Base-by-base conservation (phyloP, 2,888 invertebrate genomes). In the Aphrophora alni region DNA sequence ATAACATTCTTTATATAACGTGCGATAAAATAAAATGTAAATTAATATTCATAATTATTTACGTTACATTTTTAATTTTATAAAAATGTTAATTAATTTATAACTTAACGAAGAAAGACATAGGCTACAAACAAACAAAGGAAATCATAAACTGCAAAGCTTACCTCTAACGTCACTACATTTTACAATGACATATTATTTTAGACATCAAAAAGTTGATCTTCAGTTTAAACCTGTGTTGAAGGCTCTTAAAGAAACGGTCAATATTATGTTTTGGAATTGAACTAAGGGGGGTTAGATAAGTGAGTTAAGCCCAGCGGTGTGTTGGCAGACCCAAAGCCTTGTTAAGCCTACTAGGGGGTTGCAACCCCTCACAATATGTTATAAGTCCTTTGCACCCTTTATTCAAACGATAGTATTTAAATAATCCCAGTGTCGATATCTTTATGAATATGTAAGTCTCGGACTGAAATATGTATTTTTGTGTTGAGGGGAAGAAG, bases 311-410 rank as follows among this genome's bases (percentile, higher is more conserved):
- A 44, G 44, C 44, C 44, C 14, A 44, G 44, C 44, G 44, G 44
- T 44, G 44, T 44, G 44, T 44, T 12, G 44, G 44, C 44, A 21
- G n/a, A 59, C n/a, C 59, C 59, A 21, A 59, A 59, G 59, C 59
- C 59, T 59, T 59, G 59, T 59, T 59, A 59, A 59, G 59, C 59
- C 59, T 59, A 7, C 59, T 59, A 59, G 59, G 59, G n/a, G 59
- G 59, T 59, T 59, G 59, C 59, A 59, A 59, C 59, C 59, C 33
- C 21, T 59, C 59, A 21, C 59, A 59, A 59, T 59, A 59, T 59
- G 59, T 59, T 21, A 17, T 59, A 59, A 59, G 59, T 21, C 59
- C 21, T 21, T 59, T 59, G 59, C 59, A 21, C 59, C 59, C 59
- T 59, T 59, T 59, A 59, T 59, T 59, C 59, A n/a, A 59, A 59